A percentile compares a stretch with the other conserved stretches of the same genome.
Conservation (phyloP, 2,797 vertebrate species). For the Peromyscus attwateri region DNA sequence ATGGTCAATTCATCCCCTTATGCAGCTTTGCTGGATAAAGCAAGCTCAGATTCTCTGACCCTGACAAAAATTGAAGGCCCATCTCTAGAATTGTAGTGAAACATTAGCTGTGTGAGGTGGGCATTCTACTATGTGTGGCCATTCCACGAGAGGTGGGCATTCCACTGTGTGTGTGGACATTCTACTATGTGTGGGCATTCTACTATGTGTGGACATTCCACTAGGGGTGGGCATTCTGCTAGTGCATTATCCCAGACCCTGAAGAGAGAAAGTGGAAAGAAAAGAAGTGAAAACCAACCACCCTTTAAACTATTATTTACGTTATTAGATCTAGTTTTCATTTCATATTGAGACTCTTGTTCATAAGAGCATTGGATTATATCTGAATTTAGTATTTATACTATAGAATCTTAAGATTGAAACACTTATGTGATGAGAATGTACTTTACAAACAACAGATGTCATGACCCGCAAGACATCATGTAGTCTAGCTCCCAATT, state of each 20-base stretch:
- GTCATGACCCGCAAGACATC: neutral
- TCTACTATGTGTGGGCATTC: neutral
- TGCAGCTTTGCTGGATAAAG: too few relatives aligned
- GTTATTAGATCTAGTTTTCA: neutral
- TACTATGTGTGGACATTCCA: neutral
- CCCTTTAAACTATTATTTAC: neutral
- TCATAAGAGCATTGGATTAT: neutral
- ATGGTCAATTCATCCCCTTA: too few relatives aligned
- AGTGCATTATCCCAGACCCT: neutral
- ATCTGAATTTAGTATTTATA: neutral
- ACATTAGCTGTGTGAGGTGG: neutral
- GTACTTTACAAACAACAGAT: neutral
- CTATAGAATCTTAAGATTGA: neutral
- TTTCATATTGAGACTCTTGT: slow-evolving; percentile 13
- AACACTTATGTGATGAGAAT: neutral
- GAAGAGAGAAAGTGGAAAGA: neutral
- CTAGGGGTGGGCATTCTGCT: neutral
- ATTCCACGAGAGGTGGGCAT: too few relatives aligned
- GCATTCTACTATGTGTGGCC: too few relatives aligned
- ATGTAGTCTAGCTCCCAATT: neutral
- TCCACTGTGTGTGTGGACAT: too few relatives aligned
- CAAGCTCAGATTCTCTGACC: too few relatives aligned
- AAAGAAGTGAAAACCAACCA: neutral
- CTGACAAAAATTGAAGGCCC: neutral
- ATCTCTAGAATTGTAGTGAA: slow-evolving; percentile 26